Conservation (phyloP, 2,888 invertebrate species). For the Siphlonurus alternatus region DNA sequence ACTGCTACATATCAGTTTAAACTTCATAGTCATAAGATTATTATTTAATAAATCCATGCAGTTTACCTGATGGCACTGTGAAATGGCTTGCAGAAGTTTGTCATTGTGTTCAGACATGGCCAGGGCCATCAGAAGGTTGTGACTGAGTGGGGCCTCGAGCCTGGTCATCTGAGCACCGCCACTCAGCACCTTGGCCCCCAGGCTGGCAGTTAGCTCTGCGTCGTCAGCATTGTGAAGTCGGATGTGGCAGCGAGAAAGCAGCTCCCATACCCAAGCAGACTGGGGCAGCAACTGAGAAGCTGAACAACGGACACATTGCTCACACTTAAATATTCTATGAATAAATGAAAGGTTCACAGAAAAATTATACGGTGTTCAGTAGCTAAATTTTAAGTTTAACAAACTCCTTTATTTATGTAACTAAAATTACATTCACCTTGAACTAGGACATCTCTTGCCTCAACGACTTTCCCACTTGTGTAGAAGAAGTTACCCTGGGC, state of each 20-base stretch:
- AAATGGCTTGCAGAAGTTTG: conserved; percentile 35
- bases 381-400: too few relatives aligned
- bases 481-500: conserved; percentile 40
- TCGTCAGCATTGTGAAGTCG: conserved; percentile 9
- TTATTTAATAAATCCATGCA: too few relatives aligned
- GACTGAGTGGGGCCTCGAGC: too few relatives aligned
- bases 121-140: conserved; percentile 22
- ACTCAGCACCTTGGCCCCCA: background rate
- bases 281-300: background rate
- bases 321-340: background rate
- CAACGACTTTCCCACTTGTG: conserved; percentile 33
- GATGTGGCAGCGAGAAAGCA: conserved; percentile 19
- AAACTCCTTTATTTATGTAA: background rate
- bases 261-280: conserved; percentile 6
- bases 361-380: too few relatives aligned
- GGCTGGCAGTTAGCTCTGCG: background rate
- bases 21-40: too few relatives aligned
- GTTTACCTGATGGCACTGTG: conserved; percentile 26
- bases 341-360: background rate
- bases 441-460: conserved; percentile 34
- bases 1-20: too few relatives aligned
- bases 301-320: background rate
- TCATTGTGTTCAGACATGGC: conserved; percentile 28
- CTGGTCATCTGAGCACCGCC: background rate
- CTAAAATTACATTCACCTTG: conserved; percentile 19